Conservation (phyloP, 2,113 vertebrate genomes). For the Collichthys lucidus region DNA sequence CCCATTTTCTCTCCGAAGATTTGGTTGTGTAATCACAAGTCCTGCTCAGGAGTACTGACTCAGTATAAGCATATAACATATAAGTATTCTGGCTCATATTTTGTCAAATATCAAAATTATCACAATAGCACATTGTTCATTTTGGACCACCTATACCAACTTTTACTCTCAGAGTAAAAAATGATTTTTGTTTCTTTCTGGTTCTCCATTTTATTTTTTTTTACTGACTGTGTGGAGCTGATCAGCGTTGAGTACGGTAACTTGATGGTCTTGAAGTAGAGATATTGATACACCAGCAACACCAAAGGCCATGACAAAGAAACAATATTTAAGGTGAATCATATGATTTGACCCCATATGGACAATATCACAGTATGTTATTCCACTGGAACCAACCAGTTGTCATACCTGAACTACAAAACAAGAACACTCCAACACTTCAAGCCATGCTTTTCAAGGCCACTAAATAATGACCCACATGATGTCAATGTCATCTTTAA, state of each 20-base stretch:
- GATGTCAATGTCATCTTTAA: no score
- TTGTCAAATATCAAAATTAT: not conserved
- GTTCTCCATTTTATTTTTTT: not conserved
- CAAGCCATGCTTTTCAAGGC: no score
- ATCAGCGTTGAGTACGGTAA: not conserved
- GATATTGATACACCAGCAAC: not conserved
- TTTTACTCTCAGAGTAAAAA: not conserved
- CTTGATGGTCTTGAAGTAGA: not conserved
- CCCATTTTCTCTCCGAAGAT: slow-evolving; percentile 25
- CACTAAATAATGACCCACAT: no score
- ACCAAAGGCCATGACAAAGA: not conserved
- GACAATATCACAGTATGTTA: no score
- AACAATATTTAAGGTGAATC: not conserved
- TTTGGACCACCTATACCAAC: not conserved
- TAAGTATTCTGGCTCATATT: slow-evolving; percentile 6
- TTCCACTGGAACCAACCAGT: no score
- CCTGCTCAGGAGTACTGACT: slow-evolving; percentile 15
- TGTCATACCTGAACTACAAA: no score
- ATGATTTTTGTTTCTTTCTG: not conserved
- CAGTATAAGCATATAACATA: not conserved
- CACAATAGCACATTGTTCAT: not conserved
- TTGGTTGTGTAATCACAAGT: slow-evolving; percentile 11
- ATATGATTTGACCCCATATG: no score
- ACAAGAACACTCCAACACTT: no score
- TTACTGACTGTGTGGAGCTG: not conserved